Evolutionary conservation across 1,140 invertebrate genomes (phyloP), one percentile per base, ranked within the genome.

Genomic region (Lerema accius): DNA sequence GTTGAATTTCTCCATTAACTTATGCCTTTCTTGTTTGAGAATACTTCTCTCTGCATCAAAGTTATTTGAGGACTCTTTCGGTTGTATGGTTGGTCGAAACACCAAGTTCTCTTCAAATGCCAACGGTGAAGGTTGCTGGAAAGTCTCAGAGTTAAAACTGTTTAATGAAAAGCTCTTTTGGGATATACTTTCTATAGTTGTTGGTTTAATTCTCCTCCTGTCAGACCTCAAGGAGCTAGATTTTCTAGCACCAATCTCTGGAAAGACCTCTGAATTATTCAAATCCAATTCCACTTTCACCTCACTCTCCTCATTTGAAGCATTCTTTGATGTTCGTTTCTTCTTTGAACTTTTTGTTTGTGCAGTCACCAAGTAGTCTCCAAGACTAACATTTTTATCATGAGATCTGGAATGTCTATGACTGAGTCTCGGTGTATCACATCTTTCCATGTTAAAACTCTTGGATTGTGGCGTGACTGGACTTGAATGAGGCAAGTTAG

Each of bases 1-100:
- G 59, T 89, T 91, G 51, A 92, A 92, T 71, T 91, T 92, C 56
- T 90, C 86, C 78, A 90, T 88, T n/a, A 92, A 63, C 50, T 90
- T 92, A 10, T 90, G 84, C 10, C 84, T 67, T 43, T 91, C 89
- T 19, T 85, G 80, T 63, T 89, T 89, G 10, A 92, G 63, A 2
- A 92, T 82, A 53, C 79, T 89, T 17, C 89, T 63, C 65, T 92
- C 91, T 0, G 73, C 71, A 32, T 90, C 86, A 53, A 87, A 91
- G 9, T 67, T 81, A 13, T 76, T 80, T 0, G 81, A 65, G 0
- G 76, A 65, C 65, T 91, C 89, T 62, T 81, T 84, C 0, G 79
- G 64, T 60, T 89, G 82, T 46, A 82, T 53, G 23, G 82, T 82
- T n/a, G 86, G 71, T 69, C 84, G 87, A 46, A 91, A 91, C 0